Percentiles rank a stretch among this genome's conserved stretches.
Conservation (phyloP, 1,140 invertebrate genomes). For the Lordiphosa stackelbergi region DNA sequence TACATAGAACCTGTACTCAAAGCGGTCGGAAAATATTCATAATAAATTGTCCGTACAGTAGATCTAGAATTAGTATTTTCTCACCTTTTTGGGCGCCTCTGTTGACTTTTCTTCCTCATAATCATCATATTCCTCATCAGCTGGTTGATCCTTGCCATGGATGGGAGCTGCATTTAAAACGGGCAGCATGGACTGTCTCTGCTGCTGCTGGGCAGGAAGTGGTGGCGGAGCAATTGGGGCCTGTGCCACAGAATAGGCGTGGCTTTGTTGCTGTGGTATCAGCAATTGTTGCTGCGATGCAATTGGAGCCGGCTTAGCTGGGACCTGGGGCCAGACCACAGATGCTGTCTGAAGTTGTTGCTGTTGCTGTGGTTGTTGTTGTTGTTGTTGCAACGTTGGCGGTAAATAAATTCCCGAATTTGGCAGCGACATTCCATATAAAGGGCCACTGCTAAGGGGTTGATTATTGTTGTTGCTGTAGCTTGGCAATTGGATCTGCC, state of each 20-base stretch:
- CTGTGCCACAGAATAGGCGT: constrained; percentile 27
- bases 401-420: constrained; percentile 58
- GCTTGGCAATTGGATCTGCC: constrained; percentile 28
- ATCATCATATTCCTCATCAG: constrained; percentile 68
- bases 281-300: constrained; percentile 19
- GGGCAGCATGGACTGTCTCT: constrained; percentile 52
- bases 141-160: constrained; percentile 40
- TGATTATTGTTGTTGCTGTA: constrained; percentile 38
- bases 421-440: constrained; percentile 63
- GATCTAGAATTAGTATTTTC: too few relatives aligned
- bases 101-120: constrained; percentile 74
- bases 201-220: constrained; percentile 29
- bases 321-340: constrained; percentile 18
- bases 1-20: too few relatives aligned
- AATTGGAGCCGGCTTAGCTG: constrained; percentile 20
- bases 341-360: constrained; percentile 29
- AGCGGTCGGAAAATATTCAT: too few relatives aligned
- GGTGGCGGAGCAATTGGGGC: constrained; percentile 12
- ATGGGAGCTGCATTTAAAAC: constrained; percentile 55
- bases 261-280: constrained; percentile 25
- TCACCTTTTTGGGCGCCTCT: constrained; percentile 71
- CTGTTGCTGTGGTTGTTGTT: constrained; percentile 39
- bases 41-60: too few relatives aligned
- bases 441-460: constrained; percentile 17
- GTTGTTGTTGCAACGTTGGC: constrained; percentile 48